Evolutionary conservation across 2,113 vertebrate genomes (phyloP), one percentile per base, ranked within the genome.

Genomic region (Pseudopipra pipra): DNA sequence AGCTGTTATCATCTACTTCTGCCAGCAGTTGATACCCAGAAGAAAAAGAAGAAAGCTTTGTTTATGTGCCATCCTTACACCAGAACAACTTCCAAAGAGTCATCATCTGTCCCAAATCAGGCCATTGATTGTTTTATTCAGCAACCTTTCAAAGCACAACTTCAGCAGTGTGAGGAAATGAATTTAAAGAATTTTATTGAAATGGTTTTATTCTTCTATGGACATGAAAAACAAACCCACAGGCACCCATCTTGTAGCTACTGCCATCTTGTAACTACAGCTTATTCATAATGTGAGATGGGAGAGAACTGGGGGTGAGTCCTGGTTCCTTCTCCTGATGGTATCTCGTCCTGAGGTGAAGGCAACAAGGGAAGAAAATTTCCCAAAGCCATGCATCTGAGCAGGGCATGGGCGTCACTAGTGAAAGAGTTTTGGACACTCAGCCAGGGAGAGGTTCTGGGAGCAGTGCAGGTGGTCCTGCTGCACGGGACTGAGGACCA

Each of bases 1-100:
- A 93, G 77, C 12, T 56, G 87, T 97, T 97, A 96, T 98, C 94
- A 87, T 97, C 90, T 81, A 33, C 62, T 83, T 91, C 92, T 96
- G 88, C 95, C 95, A 97, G 67, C 67, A 95, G 92, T 6, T 87
- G 92, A 94, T 96, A 93, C 85, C 92, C 92, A 96, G 92, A 95
- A 95, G 83, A 79, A 96, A 88, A 92, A 95, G 86, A 89, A 59
- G 63, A 92, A 44, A 28, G 30, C 68, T 93, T 20, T 87, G 79
- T 77, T 95, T 91, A 78, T 90, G 78, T 83, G 89, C 67, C 89
- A 62, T 91, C 71, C 47, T 79, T 55, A 80, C n/a, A 96, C 43
- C 51, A 83, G 71, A 93, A 63, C 20, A 66, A 58, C 89, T 97
- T 97, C 89, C 72, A 62, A 87, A 97, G 90, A 94, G 67, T 59